Evolutionary conservation across 2,888 invertebrate genomes (phyloP), one percentile per base, ranked within the genome.

Genomic region (Hoplodrina blanda): DNA sequence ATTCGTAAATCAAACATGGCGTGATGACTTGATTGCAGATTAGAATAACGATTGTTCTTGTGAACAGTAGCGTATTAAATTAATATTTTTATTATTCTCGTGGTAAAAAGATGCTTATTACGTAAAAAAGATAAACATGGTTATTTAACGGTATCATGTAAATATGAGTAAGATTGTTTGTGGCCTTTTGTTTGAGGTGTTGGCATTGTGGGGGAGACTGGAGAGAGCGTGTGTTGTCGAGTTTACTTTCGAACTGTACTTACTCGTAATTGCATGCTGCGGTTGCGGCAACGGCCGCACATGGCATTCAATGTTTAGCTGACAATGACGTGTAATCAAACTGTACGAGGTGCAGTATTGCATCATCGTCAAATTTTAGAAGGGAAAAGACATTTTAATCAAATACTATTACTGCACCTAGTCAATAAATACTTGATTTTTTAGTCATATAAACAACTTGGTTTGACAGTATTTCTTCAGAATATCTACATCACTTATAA

Each of bases 191-290:
- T 73, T 19, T 44, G 49, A 56, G 30, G 62, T 77, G 74, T 72
- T 69, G 78, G 50, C 62, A 41, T 3, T 46, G 46, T 46, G 46
- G 41, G 46, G 46, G 76, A 30, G 50, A 17, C 44, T 7, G 82
- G 87, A 88, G 89, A 90, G 89, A 87, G 86, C 81, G 81, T 59
- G 56, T 74, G 83, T 83, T 86, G 84, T 85, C 84, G 82, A 86
- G 82, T 82, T 89, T 84, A 90, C 89, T 90, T 90, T 90, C 85
- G 62, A 83, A 75, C 72, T 73, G 72, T 78, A 13, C 41, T 41
- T 78, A 13, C 41, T 41, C 41, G 41, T 41, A 73, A 80, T 74
- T 76, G 66, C 73, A 65, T 41, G 69, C 62, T 85, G 79, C 76
- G 80, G 77, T 71, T 84, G 78, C 76, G 80, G 79, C 78, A 85